Conservation (phyloP, 2,797 vertebrate genomes). For the Pseudochaenichthys georgianus region DNA sequence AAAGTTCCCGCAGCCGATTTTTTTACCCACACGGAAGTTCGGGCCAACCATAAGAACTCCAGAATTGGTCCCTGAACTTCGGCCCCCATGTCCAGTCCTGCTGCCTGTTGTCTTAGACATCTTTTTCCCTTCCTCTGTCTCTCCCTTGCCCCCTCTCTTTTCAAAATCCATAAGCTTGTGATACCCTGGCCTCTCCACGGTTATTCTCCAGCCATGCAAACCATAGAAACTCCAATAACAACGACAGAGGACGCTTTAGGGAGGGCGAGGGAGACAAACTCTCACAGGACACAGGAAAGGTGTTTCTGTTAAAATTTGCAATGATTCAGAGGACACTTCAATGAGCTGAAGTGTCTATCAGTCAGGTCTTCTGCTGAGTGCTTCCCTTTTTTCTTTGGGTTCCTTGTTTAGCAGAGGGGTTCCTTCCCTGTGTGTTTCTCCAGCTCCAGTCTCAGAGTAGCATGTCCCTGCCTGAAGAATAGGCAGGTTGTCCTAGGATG, state of each 20-base stretch:
- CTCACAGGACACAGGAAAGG: slow-evolving; percentile 68
- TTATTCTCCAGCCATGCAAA: slow-evolving; percentile 96
- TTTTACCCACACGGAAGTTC: slow-evolving; percentile 99
- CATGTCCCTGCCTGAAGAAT: slow-evolving; percentile 72
- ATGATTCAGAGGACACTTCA: slow-evolving; percentile 60
- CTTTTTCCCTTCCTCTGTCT: slow-evolving; percentile 95
- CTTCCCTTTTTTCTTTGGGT: slow-evolving; percentile 58
- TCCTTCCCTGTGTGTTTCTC: slow-evolving; percentile 53
- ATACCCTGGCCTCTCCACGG: slow-evolving; percentile 99
- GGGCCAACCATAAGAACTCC: slow-evolving; percentile 99
- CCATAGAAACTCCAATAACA: slow-evolving; percentile 89
- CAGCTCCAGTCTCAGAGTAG: slow-evolving; percentile 72
- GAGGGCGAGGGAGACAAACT: slow-evolving; percentile 63
- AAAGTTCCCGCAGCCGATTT: slow-evolving; percentile 99
- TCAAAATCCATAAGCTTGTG: slow-evolving; percentile 99
- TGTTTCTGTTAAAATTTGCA: slow-evolving; percentile 64
- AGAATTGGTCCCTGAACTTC: slow-evolving; percentile 93
- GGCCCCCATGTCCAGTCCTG: slow-evolving; percentile 90
- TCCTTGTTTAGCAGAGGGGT: slow-evolving; percentile 57
- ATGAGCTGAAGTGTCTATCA: slow-evolving; percentile 40
- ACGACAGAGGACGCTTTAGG: slow-evolving; percentile 66
- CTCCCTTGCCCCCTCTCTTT: slow-evolving; percentile 99
- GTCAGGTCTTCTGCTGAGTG: slow-evolving; percentile 35
- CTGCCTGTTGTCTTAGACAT: slow-evolving; percentile 94
- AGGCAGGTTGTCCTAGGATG: slow-evolving; percentile 78